These are phyloP conservation scores for Drosophila pachea DNA, from an alignment of 1,140 invertebrate genomes.

Conservation along the genomic window DNA sequence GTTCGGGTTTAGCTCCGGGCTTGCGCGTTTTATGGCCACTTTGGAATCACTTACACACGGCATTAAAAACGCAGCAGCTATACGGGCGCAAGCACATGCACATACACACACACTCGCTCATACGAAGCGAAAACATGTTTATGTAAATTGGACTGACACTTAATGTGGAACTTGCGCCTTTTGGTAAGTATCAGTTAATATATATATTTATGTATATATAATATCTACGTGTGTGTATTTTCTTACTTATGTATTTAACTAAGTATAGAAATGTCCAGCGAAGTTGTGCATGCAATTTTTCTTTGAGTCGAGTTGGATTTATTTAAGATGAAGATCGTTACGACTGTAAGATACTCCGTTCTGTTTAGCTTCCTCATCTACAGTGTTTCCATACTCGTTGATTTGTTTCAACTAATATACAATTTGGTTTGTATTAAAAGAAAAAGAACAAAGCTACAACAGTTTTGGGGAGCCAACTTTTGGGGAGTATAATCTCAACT, in stretches of 20 bases:
- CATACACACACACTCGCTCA: neutral
- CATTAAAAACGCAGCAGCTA: constrained; percentile 39
- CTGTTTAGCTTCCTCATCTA: too few species aligned
- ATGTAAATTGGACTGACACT: constrained; percentile 30
- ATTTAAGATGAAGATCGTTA: too few species aligned
- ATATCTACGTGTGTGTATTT: neutral
- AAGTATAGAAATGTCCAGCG: too few species aligned
- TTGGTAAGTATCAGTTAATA: constrained; percentile 3
- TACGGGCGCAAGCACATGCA: constrained; percentile 19
- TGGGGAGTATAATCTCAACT: constrained; percentile 1
- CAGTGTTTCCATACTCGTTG: too few species aligned
- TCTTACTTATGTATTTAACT: neutral
- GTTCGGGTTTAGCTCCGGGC: constrained; percentile 8
- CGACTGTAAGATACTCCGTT: too few species aligned
- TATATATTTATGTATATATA: neutral
- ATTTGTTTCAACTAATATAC: too few species aligned
- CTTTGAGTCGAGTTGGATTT: too few species aligned
- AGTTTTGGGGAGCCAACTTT: neutral
- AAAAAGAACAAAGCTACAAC: too few species aligned
- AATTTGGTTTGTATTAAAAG: too few species aligned
- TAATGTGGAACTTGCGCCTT: neutral
- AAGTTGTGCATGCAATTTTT: too few species aligned
- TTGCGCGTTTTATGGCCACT: constrained; percentile 53
- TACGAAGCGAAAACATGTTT: neutral
- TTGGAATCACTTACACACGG: constrained; percentile 58